phyloP scores from a whole-genome alignment of 2,888 invertebrate species.

The Dascillus cervinus region DNA sequence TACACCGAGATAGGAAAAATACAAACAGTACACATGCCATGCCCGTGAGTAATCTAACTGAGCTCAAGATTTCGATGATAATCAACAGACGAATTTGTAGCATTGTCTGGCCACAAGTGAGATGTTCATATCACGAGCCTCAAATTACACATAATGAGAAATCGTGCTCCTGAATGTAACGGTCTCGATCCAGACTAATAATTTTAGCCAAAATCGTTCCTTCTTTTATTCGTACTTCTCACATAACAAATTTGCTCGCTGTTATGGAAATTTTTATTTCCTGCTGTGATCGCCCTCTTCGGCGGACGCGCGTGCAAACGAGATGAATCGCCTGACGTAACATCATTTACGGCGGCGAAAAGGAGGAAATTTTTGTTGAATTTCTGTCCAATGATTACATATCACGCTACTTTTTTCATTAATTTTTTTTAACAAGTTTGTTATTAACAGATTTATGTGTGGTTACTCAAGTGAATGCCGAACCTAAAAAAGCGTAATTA shows the following conservation, averaged over 20 bases:
- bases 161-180: conserved; percentile 8
- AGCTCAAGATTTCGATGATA: no score
- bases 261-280: no score
- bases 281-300: no score
- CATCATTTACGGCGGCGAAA: no score
- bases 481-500: conserved; percentile 6
- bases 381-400: conserved; percentile 5
- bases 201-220: conserved; percentile 8
- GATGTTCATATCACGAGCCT: conserved; percentile 7
- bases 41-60: no score
- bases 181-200: conserved; percentile 4
- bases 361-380: no score
- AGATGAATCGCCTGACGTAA: no score
- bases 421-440: conserved; percentile 3
- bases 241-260: no score
- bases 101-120: conserved; percentile 6
- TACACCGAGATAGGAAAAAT: no score
- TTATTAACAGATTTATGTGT: conserved; percentile 7
- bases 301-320: no score
- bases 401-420: conserved; percentile 6
- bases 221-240: conserved; percentile 5
- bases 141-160: conserved; percentile 10
- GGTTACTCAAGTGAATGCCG: conserved; percentile 4
- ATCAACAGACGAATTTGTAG: no score
- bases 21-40: no score